These are phyloP conservation scores for Marmota monax DNA, from an alignment of 2,113 vertebrate genomes.

Conservation along the genomic window DNA sequence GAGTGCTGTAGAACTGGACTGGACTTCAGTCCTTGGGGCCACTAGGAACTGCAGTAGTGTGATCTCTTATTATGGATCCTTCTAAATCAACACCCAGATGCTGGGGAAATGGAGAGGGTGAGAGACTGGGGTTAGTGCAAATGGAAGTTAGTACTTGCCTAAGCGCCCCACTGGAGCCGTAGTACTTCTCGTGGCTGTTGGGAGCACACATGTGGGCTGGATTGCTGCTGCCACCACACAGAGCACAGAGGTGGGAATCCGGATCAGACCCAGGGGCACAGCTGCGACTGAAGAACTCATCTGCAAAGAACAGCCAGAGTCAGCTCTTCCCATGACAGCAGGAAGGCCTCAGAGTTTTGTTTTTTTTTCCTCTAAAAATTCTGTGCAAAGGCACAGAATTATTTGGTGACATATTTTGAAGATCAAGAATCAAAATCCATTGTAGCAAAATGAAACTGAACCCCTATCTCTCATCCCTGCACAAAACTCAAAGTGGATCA, in stretches of 20 bases:
- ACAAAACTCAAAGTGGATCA: too few relatives aligned
- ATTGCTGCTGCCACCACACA: slow-evolving; percentile 87
- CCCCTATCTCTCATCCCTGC: too few relatives aligned
- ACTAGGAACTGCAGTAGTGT: neutral
- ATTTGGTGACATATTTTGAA: neutral
- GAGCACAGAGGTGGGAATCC: slow-evolving; percentile 88
- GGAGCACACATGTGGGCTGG: slow-evolving; percentile 85
- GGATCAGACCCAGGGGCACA: slow-evolving; percentile 92
- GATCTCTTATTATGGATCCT: neutral
- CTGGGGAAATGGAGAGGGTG: neutral
- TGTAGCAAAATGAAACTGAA: too few relatives aligned
- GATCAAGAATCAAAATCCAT: neutral
- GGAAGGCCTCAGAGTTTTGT: neutral
- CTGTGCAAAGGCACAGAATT: neutral
- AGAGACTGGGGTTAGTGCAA: neutral
- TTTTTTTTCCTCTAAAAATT: neutral
- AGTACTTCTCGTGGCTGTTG: slow-evolving; percentile 89
- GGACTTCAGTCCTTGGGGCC: neutral
- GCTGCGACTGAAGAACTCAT: slow-evolving; percentile 89
- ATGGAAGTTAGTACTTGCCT: slow-evolving; percentile 84
- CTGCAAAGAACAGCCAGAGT: slow-evolving; percentile 68
- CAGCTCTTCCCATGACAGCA: neutral
- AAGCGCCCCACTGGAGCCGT: slow-evolving; percentile 92
- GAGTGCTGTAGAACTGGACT: neutral
- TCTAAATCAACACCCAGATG: neutral